Conservation (phyloP, 2,888 invertebrate genomes). For the Drosophila macrospina region DNA sequence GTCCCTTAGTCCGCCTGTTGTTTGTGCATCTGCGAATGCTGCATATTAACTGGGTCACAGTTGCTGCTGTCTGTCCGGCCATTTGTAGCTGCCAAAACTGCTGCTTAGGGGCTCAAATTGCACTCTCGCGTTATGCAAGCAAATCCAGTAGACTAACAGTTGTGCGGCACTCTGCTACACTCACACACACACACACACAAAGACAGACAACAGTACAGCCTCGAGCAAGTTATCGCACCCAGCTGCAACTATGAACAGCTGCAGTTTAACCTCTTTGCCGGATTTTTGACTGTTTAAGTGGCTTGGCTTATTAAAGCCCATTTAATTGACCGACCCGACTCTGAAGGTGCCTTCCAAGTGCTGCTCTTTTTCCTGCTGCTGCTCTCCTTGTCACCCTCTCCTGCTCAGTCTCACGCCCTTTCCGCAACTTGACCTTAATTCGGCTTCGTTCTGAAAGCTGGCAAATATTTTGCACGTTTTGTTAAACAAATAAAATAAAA, state of each 20-base stretch:
- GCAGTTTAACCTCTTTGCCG: constrained; percentile 70
- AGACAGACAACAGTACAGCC: constrained; percentile 12
- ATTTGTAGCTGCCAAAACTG: constrained; percentile 22
- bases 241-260: constrained; percentile 18
- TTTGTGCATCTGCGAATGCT: neutral
- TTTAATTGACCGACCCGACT: constrained; percentile 63
- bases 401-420: neutral
- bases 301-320: constrained; percentile 72
- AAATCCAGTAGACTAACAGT: constrained; percentile 26
- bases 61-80: constrained; percentile 29
- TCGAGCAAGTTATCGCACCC: constrained; percentile 15
- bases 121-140: constrained; percentile 39
- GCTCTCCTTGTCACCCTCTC: neutral
- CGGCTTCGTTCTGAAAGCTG: constrained; percentile 22
- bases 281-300: constrained; percentile 76
- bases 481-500: constrained; percentile 19
- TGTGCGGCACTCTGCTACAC: constrained; percentile 14
- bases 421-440: constrained; percentile 73
- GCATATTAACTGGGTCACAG: constrained; percentile 68
- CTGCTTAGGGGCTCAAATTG: constrained; percentile 27
- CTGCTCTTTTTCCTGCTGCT: constrained; percentile 13
- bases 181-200: constrained; percentile 4
- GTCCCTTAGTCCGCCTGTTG: neutral
- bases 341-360: constrained; percentile 46
- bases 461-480: constrained; percentile 59